Conservation (phyloP, 1,140 invertebrate species). For the Drosophila lowei region DNA sequence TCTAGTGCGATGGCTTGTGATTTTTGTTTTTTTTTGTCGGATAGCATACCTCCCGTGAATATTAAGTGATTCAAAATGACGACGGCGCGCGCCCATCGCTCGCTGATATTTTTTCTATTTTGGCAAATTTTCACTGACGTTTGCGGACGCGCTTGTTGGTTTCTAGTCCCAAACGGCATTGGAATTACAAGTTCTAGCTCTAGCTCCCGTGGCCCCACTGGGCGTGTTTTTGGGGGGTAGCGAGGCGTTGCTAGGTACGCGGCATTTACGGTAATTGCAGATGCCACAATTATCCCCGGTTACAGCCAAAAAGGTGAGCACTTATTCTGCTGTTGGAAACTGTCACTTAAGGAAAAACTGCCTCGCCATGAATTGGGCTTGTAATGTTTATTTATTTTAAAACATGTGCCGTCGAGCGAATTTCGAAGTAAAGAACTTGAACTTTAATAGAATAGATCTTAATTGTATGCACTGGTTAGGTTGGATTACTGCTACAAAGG, state of each 20-base stretch:
- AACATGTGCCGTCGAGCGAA: too few species aligned
- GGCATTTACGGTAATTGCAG: conserved; percentile 35
- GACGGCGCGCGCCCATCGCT: conserved; percentile 17
- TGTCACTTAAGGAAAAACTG: conserved; percentile 11
- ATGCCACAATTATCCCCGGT: conserved; percentile 34
- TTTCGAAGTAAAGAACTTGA: too few species aligned
- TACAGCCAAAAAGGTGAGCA: conserved; percentile 9
- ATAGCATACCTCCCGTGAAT: conserved; percentile 44
- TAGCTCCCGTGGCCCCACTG: background rate
- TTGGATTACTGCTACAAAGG: too few species aligned
- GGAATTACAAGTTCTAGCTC: conserved; percentile 15
- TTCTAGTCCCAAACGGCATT: conserved; percentile 41
- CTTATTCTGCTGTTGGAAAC: background rate
- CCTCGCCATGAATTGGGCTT: background rate
- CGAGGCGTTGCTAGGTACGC: conserved; percentile 1
- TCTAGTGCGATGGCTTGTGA: conserved; percentile 51
- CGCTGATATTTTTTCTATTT: conserved; percentile 30
- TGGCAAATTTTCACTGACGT: conserved; percentile 71
- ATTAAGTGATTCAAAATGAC: conserved; percentile 59
- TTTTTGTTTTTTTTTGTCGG: conserved; percentile 31
- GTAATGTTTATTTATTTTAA: conserved; percentile 23
- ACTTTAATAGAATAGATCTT: too few species aligned
- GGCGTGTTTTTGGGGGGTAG: background rate
- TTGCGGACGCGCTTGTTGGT: conserved; percentile 66
- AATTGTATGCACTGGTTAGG: too few species aligned